Evolutionary conservation across 2,888 invertebrate species (phyloP).

Genomic region (Polydrusus tereticollis): DNA sequence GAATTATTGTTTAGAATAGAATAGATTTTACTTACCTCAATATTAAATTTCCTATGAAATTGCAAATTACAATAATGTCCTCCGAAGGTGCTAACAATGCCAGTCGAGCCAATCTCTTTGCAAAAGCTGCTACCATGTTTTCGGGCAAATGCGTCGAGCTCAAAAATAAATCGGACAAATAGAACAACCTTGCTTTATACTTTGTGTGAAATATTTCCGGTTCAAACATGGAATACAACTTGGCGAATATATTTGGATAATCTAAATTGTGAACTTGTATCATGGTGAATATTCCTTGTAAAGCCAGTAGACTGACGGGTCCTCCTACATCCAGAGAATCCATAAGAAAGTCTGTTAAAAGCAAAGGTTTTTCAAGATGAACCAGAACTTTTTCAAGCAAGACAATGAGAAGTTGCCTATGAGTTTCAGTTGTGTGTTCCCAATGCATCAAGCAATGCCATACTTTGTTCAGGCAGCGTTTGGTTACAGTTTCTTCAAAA

Average conservation of each 20-base stretch:
- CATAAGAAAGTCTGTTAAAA: constrained; percentile 92
- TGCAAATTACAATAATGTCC: constrained; percentile 81
- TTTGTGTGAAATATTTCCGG: constrained; percentile 92
- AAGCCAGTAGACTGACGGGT: constrained; percentile 87
- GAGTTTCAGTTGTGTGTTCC: constrained; percentile 77
- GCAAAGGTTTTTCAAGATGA: constrained; percentile 83
- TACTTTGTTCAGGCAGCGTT: constrained; percentile 76
- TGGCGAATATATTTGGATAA: constrained; percentile 94
- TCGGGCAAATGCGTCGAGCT: constrained; percentile 96
- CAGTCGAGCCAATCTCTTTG: constrained; percentile 88
- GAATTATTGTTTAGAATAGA: neutral
- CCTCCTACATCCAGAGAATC: constrained; percentile 91
- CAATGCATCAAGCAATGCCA: constrained; percentile 84
- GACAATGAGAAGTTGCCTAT: constrained; percentile 83
- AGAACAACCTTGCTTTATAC: constrained; percentile 89
- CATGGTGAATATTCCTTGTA: constrained; percentile 92
- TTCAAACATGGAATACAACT: constrained; percentile 94
- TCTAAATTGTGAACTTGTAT: constrained; percentile 94
- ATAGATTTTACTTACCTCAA: constrained; percentile 63
- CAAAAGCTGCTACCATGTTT: constrained; percentile 91
- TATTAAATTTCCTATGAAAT: constrained; percentile 88
- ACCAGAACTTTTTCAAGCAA: constrained; percentile 87
- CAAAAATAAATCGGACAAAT: constrained; percentile 90
- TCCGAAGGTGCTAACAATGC: constrained; percentile 86
- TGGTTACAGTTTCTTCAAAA: constrained; percentile 71